Base-by-base conservation (phyloP, 2,113 vertebrate species). In the Arenaria interpres region DNA sequence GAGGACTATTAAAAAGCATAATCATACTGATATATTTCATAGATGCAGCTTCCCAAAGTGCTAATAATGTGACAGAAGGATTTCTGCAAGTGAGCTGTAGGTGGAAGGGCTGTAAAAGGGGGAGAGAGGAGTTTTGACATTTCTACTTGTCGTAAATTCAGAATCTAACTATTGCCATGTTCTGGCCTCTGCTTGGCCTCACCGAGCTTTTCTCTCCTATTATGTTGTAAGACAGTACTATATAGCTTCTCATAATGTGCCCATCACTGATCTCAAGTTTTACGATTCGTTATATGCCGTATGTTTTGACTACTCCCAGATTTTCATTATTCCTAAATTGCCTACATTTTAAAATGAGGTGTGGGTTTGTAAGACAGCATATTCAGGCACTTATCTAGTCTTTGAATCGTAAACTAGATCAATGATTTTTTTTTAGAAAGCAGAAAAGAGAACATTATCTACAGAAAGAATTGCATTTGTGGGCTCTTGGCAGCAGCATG, bases 261-360 rank as follows among this genome's bases (percentile, higher is more conserved):
- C 62, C 80, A 20, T 89, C 60, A 37, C 69, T 30, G 69, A 76
- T 92, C 63, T 53, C 84, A 79, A 78, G 57, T 68, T 95, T 81
- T 87, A 23, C 0, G 4, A 41, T 93, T 90, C 63, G 76, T 90
- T 92, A 28, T 19, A 13, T 0, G 3, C 68, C 0, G 0, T 96
- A 57, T 67, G 88, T 89, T 97, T 85, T 39, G 33, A 82, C 71
- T 93, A 10, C 85, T 66, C 94, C 78, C 17, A 53, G 85, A 62
- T 96, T 94, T 92, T 96, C 68, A 90, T 88, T 90, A 39, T 95
- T 95, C 39, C 81, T 76, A 97, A 94, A 94, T 96, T 95, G 84
- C 50, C 71, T 90, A 12, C 19, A 5, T 96, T 96, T 95, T 83
- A 94, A 96, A 97, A 96, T 5, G 27, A 94, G 66, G 75, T 87